Percentiles rank a stretch among this genome's conserved stretches.
Evolutionary conservation across 2,113 vertebrate genomes (phyloP).

Genomic region (Phalacrocorax pelagicus): DNA sequence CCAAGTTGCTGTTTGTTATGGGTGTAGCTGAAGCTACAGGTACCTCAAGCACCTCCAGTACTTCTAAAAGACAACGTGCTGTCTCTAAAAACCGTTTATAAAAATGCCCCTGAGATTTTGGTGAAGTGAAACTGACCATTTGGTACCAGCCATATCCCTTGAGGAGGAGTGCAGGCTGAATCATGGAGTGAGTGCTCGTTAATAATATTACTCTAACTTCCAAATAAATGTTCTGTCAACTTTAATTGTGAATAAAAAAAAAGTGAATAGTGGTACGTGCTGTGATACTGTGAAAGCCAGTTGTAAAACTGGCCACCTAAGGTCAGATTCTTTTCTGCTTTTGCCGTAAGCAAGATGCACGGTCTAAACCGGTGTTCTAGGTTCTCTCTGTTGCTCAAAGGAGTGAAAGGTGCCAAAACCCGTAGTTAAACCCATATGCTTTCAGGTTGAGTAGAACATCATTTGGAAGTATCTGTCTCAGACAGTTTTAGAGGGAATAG

Average conservation of each 20-base stretch:
- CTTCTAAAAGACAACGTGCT: neutral
- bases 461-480: neutral
- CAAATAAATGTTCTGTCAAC: neutral
- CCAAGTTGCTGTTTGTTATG: neutral
- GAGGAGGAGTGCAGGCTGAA: neutral
- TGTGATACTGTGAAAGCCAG: neutral
- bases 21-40: neutral
- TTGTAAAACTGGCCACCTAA: neutral
- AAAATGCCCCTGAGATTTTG: neutral
- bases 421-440: fast-evolving
- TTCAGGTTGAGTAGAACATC: neutral
- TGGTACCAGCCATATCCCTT: neutral
- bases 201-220: neutral
- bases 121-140: neutral
- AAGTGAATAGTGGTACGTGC: neutral
- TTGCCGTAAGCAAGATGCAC: fast-evolving
- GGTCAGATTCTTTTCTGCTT: neutral
- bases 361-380: neutral
- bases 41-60: neutral
- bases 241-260: neutral
- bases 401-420: neutral
- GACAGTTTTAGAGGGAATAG: neutral
- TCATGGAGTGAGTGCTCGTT: neutral
- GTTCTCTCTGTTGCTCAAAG: neutral
- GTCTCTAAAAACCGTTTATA: neutral